Evolutionary conservation across 2,888 invertebrate species (phyloP).

Genomic region (Ectemnius continuus): DNA sequence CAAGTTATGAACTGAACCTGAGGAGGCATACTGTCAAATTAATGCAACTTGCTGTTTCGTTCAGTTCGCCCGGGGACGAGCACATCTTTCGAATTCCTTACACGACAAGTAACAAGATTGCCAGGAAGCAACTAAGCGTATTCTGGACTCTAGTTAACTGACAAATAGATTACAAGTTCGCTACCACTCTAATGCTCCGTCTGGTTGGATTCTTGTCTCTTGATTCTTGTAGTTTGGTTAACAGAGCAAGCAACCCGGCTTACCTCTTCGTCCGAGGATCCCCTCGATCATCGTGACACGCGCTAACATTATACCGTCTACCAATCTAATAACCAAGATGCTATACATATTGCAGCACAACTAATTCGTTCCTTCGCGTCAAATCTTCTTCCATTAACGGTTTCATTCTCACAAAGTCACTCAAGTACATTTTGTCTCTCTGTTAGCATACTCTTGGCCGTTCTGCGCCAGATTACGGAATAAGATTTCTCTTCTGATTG

Average conservation of each 20-base stretch:
- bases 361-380: no score
- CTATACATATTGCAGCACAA: no score
- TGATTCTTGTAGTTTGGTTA: no score
- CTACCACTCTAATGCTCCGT: background rate
- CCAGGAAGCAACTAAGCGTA: conserved; percentile 33
- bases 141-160: conserved; percentile 38
- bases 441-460: no score
- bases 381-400: no score
- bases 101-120: conserved; percentile 32
- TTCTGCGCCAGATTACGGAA: no score
- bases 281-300: no score
- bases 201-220: background rate
- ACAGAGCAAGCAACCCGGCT: background rate
- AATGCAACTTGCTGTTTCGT: conserved; percentile 13
- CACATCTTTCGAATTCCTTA: conserved; percentile 17
- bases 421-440: no score
- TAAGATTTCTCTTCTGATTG: conserved; percentile 21
- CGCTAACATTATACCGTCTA: no score
- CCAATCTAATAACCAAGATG: no score
- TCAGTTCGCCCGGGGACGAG: conserved; percentile 15
- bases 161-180: conserved; percentile 31
- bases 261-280: background rate
- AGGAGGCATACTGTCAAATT: conserved; percentile 26
- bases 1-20: no score
- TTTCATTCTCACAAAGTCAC: no score